Base-by-base conservation (phyloP, 2,888 invertebrate species). In the Caradrina clavipalpis region DNA sequence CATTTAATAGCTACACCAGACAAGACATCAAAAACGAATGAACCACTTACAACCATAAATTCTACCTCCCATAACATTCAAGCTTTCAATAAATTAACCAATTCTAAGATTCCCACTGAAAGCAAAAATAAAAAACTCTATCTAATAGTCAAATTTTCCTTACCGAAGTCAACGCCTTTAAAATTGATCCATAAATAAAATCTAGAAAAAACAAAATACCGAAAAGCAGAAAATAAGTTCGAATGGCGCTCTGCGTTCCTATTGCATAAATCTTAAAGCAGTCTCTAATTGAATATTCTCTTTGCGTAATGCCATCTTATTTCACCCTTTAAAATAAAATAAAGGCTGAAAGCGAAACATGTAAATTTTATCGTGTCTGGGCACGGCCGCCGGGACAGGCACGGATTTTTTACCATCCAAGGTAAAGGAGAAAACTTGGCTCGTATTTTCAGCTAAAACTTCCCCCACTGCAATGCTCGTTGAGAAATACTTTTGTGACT, bases 251-350 rank as follows among this genome's bases (percentile, higher is more conserved):
- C 66, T 83, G 81, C 85, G 83, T 88, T 86, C 76, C 65, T 74
- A 85, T 80, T 78, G 88, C 91, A 93, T 92, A 92, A 94, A 95
- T 94, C 93, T 92, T 90, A 90, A 90, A 90, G 88, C 90, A 90
- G 88, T 87, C 91, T 93, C 92, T 94, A 94, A 95, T 95, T 95
- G 93, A 95, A 95, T 95, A 95, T 95, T 95, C 95, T 91, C 91
- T 94, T 93, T 94, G 91, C 93, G 94, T 93, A 94, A 94, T 91
- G 87, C 90, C 90, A 89, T 91, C 93, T 94, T 94, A 94, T 91
- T 95, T 93, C 92, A 94, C 94, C 95, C 95, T 93, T 95, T 94
- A 94, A 94, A 95, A 94, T 93, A 95, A 95, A 95, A 94, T 95
- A 94, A 91, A 93, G 91, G 89, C 91, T 89, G 91, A 90, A 92